Percentiles rank a stretch among this genome's conserved stretches.
Conservation (phyloP, 2,113 vertebrate genomes). For the Corapipo altera region DNA sequence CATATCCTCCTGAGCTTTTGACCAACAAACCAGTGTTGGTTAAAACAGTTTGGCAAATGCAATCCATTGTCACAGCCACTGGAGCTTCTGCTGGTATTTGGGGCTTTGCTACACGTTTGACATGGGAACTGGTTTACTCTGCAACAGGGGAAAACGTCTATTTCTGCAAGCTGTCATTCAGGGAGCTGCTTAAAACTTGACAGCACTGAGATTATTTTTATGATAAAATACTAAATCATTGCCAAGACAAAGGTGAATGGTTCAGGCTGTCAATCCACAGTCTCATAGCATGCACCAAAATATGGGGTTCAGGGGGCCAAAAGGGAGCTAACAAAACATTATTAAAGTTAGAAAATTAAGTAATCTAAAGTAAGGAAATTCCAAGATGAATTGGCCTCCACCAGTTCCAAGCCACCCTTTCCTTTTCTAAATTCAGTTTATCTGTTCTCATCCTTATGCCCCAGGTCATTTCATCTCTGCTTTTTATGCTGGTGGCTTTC, state of each 20-base stretch:
- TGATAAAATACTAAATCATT: conserved; percentile 48
- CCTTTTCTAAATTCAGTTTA: not conserved
- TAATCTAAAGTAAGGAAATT: conserved; percentile 25
- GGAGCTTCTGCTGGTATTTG: not conserved
- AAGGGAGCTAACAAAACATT: not conserved
- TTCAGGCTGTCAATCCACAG: not conserved
- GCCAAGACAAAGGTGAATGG: conserved; percentile 42
- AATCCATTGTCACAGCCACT: not conserved
- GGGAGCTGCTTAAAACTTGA: conserved; percentile 13
- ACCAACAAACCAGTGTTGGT: not conserved
- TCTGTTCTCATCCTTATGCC: not conserved
- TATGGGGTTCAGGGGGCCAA: not conserved
- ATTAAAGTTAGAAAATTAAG: not conserved
- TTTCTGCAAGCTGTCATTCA: conserved; percentile 38
- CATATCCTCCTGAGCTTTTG: not conserved
- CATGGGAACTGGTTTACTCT: not conserved
- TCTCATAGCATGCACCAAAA: not conserved
- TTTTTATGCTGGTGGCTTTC: not conserved
- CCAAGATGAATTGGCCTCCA: not conserved
- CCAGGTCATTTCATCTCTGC: not conserved
- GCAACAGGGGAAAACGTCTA: not conserved
- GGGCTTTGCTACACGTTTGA: not conserved
- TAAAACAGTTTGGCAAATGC: not conserved
- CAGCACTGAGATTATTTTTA: conserved; percentile 36
- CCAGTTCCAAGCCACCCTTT: not conserved